Conservation (phyloP, 2,888 invertebrate species). For the Erebia aethiops region DNA sequence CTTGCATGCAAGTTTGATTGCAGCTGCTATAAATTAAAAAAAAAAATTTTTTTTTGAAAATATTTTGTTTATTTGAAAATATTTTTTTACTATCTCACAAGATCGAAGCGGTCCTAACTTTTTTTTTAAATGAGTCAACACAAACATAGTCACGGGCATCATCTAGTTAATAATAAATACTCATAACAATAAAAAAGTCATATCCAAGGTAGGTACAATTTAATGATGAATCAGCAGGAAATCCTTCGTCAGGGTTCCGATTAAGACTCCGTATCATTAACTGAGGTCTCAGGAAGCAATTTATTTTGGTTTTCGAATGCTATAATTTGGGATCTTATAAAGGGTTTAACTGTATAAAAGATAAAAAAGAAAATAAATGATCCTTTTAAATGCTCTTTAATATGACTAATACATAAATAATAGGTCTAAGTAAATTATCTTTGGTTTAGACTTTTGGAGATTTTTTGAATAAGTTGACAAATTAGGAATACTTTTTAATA, state of each 20-base stretch:
- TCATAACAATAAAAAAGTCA: not conserved
- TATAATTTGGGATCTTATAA: slow-evolving; percentile 13
- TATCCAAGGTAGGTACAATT: slow-evolving; percentile 7
- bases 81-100: too few species aligned
- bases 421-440: too few species aligned
- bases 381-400: not conserved
- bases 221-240: slow-evolving; percentile 8
- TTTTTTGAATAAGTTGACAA: too few species aligned
- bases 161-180: not conserved
- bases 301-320: slow-evolving; percentile 4
- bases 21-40: too few species aligned
- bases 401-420: not conserved
- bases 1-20: too few species aligned
- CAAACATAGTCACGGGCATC: too few species aligned
- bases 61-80: too few species aligned
- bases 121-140: too few species aligned
- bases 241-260: slow-evolving; percentile 15
- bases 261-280: slow-evolving; percentile 2
- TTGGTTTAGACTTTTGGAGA: too few species aligned
- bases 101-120: too few species aligned
- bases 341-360: not conserved
- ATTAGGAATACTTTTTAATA: too few species aligned
- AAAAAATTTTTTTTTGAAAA: too few species aligned
- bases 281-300: slow-evolving; percentile 12
- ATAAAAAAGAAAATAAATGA: not conserved